A percentile compares a stretch with the other conserved stretches of the same genome.
Conservation (phyloP, 2,888 invertebrate genomes). For the Callinectes sapidus region DNA sequence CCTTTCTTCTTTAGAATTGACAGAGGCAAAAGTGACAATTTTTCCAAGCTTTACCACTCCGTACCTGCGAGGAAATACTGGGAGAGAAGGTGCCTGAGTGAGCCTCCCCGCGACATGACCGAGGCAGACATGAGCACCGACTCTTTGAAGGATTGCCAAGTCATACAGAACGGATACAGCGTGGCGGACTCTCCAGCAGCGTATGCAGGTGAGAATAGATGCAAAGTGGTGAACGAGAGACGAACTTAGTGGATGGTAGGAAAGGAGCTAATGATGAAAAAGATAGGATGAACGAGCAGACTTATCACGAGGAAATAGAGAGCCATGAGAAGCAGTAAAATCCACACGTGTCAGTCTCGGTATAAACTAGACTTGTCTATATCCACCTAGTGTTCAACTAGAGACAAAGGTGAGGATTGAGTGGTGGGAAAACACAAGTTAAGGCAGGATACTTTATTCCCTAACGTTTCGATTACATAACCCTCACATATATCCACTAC, state of each 20-base stretch:
- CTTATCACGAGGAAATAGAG: too few relatives aligned
- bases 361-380: not conserved
- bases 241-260: not conserved
- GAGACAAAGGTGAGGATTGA: too few relatives aligned
- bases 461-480: too few relatives aligned
- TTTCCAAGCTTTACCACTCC: not conserved
- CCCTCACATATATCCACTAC: too few relatives aligned
- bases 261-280: not conserved
- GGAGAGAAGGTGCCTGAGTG: not conserved
- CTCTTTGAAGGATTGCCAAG: not conserved
- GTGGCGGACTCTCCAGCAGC: not conserved
- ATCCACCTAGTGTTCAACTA: too few relatives aligned
- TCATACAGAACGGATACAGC: not conserved
- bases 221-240: not conserved
- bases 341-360: not conserved
- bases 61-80: not conserved
- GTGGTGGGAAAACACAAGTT: too few relatives aligned
- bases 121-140: not conserved
- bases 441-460: too few relatives aligned
- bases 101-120: not conserved
- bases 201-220: not conserved
- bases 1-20: not conserved
- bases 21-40: not conserved
- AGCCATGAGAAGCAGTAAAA: too few relatives aligned
- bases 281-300: not conserved